A percentile compares a stretch with the other conserved stretches of the same genome.
phyloP scores from a whole-genome alignment of 2,888 invertebrate species.

The Prosapia bicincta region DNA sequence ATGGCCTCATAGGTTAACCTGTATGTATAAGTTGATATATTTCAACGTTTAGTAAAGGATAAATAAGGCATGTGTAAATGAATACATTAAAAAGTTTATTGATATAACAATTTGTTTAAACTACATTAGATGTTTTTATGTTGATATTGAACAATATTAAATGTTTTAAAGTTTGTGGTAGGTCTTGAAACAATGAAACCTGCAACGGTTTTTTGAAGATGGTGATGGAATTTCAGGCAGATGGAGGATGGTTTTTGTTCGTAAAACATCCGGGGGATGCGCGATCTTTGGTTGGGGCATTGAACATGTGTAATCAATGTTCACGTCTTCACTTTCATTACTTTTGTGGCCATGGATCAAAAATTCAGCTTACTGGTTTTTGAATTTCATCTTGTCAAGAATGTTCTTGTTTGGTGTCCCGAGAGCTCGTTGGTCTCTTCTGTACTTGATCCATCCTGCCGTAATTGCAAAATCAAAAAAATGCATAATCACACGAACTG shows the following conservation, averaged over 20 bases:
- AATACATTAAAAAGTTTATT: too few relatives aligned
- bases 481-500: constrained; percentile 16
- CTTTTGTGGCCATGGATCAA: not conserved
- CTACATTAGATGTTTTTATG: too few relatives aligned
- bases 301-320: not conserved
- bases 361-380: constrained; percentile 1
- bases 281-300: not conserved
- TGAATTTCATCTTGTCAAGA: constrained; percentile 14
- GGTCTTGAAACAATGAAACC: not conserved
- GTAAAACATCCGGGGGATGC: constrained; percentile 2
- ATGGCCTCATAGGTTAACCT: too few relatives aligned
- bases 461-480: constrained; percentile 12
- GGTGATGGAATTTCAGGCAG: constrained; percentile 9
- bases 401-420: constrained; percentile 10
- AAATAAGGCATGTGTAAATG: too few relatives aligned
- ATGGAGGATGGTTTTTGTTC: constrained; percentile 2
- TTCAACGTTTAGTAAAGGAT: too few relatives aligned
- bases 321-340: not conserved
- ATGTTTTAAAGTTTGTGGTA: not conserved
- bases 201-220: constrained; percentile 6
- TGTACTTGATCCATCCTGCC: constrained; percentile 61
- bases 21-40: too few relatives aligned
- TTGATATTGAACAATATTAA: too few relatives aligned
- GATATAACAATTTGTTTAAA: too few relatives aligned
- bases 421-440: constrained; percentile 13